Conservation (phyloP, 2,797 vertebrate genomes). For the Scyliorhinus canicula region DNA sequence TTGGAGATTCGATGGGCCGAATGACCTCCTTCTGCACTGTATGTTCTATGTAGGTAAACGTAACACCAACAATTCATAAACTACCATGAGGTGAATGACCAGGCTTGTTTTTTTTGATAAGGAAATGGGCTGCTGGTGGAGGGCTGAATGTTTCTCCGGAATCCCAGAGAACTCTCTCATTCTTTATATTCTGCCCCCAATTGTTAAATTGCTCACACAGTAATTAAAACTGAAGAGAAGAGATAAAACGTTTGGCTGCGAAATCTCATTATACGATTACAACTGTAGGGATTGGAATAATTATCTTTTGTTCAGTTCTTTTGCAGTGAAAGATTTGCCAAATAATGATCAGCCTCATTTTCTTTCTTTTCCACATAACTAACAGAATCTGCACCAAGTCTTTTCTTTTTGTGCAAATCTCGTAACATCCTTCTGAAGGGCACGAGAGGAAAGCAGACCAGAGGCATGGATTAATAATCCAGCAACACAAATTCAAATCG, state of each 20-base stretch:
- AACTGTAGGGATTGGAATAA: neutral
- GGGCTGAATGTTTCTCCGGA: neutral
- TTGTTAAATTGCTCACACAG: neutral
- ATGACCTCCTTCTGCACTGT: too few species aligned
- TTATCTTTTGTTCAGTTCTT: neutral
- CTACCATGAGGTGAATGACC: neutral
- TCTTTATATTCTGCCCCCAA: neutral
- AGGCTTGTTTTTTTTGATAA: neutral
- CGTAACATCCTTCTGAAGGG: neutral
- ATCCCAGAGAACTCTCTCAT: neutral
- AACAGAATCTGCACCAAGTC: neutral
- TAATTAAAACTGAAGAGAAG: slow-evolving; percentile 14
- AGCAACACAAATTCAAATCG: neutral
- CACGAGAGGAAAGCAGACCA: neutral
- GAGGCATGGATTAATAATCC: neutral
- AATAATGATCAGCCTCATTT: neutral
- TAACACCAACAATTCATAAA: neutral
- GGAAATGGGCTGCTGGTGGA: neutral
- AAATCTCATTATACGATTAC: slow-evolving; percentile 26
- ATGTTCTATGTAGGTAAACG: too few species aligned
- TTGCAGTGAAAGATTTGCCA: neutral
- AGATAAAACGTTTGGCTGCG: neutral
- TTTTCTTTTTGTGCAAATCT: neutral
- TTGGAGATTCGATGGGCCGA: too few species aligned
- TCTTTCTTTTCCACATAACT: neutral